Evolutionary conservation across 2,113 vertebrate genomes (phyloP).

Genomic region (Excalfactoria chinensis): DNA sequence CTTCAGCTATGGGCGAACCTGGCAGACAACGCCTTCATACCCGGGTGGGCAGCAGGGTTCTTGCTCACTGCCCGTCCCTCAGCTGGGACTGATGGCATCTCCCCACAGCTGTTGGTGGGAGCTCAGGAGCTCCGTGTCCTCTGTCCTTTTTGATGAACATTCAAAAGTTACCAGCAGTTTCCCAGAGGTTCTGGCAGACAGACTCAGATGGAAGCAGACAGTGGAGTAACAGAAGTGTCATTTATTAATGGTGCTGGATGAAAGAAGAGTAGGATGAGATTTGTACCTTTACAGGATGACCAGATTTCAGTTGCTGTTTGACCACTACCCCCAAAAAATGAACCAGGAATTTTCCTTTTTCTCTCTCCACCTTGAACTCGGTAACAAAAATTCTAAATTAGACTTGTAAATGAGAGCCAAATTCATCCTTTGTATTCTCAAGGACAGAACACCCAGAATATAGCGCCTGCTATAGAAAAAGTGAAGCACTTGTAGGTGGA

Average conservation of each 20-base stretch:
- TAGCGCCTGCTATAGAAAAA: not conserved
- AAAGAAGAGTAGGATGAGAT: not conserved
- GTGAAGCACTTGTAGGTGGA: not conserved
- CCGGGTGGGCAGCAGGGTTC: not conserved
- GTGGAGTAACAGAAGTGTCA: not conserved
- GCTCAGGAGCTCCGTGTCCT: not conserved
- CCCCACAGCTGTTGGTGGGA: rapidly evolving
- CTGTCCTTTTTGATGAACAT: not conserved
- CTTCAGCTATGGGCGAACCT: not conserved
- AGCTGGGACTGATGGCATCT: not conserved
- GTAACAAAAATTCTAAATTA: not conserved
- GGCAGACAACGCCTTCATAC: not conserved
- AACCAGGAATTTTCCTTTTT: not conserved
- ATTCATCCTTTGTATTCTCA: not conserved
- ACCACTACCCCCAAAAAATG: not conserved
- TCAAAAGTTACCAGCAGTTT: not conserved
- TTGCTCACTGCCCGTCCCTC: not conserved
- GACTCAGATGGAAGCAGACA: not conserved
- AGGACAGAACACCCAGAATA: not conserved
- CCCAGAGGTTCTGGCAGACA: not conserved
- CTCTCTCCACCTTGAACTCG: not conserved
- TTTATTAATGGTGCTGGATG: not conserved
- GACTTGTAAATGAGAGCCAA: not conserved
- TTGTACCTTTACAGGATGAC: not conserved
- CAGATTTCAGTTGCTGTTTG: not conserved